Conservation (phyloP, 1,140 invertebrate species). For the Zeugodacus cucurbitae region DNA sequence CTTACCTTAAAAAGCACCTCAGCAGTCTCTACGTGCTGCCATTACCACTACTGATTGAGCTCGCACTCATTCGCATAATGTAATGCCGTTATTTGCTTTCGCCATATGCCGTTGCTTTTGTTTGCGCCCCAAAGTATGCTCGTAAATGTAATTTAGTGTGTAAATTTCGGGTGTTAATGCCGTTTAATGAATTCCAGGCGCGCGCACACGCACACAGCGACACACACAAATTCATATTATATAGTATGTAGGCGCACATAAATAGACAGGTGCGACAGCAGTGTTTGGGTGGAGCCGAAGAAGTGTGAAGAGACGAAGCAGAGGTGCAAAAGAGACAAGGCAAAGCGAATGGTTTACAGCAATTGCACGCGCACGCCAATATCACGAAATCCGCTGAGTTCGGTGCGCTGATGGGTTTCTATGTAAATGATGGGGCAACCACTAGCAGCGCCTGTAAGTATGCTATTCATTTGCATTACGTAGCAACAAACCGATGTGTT, state of each 20-base stretch:
- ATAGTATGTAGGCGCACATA: background rate
- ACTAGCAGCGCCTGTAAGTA: background rate
- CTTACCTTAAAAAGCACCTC: background rate
- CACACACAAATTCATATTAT: background rate
- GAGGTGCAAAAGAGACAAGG: background rate
- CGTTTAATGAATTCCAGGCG: constrained; percentile 17
- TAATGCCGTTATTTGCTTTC: background rate
- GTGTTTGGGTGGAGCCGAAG: background rate
- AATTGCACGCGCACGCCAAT: background rate
- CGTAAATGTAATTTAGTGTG: constrained; percentile 28
- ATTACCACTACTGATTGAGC: background rate
- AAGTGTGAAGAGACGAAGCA: background rate
- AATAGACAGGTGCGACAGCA: background rate
- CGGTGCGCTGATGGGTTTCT: background rate
- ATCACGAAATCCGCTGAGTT: background rate
- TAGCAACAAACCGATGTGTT: background rate
- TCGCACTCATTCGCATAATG: background rate
- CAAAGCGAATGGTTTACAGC: background rate
- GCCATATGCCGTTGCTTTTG: background rate
- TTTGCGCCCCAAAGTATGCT: constrained; percentile 21
- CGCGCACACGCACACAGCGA: background rate
- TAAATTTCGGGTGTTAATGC: constrained; percentile 26
- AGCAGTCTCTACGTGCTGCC: background rate
- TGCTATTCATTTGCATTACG: too few relatives aligned
- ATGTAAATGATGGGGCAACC: background rate